Evolutionary conservation across 1,140 invertebrate species (phyloP).

Genomic region (Drosophila bipectinata): DNA sequence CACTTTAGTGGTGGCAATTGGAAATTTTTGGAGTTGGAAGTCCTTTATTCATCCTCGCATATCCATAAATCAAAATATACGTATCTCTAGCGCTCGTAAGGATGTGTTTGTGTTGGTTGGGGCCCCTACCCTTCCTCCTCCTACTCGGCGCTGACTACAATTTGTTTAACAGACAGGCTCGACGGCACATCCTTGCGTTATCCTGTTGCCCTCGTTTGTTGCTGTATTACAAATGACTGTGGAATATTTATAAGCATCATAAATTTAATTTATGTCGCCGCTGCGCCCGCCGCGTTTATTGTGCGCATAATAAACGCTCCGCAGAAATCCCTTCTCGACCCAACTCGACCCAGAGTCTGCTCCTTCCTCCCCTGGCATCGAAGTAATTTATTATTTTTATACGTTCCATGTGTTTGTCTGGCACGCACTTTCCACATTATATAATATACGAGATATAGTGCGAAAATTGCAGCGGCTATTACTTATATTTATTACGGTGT

Average conservation of each 20-base stretch:
- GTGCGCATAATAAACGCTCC: slow-evolving; percentile 81
- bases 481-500: slow-evolving; percentile 51
- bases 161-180: slow-evolving; percentile 70
- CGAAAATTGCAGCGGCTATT: slow-evolving; percentile 60
- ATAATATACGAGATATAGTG: slow-evolving; percentile 52
- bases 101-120: slow-evolving; percentile 15
- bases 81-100: slow-evolving; percentile 34
- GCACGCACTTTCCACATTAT: slow-evolving; percentile 52
- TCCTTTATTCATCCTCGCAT: slow-evolving; percentile 47
- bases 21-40: slow-evolving; percentile 32
- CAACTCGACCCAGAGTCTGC: slow-evolving; percentile 24
- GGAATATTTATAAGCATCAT: slow-evolving; percentile 81
- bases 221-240: slow-evolving; percentile 74
- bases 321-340: slow-evolving; percentile 70
- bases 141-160: slow-evolving; percentile 50
- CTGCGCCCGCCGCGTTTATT: slow-evolving; percentile 69
- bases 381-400: slow-evolving; percentile 52
- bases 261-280: slow-evolving; percentile 68
- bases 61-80: slow-evolving; percentile 67
- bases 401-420: slow-evolving; percentile 49
- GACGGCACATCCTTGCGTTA: slow-evolving; percentile 70
- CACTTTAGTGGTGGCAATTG: slow-evolving; percentile 49
- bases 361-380: background rate
- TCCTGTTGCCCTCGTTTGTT: slow-evolving; percentile 62
- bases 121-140: slow-evolving; percentile 20